Evolutionary conservation across 2,113 vertebrate genomes (phyloP).

Genomic region (Peromyscus leucopus): DNA sequence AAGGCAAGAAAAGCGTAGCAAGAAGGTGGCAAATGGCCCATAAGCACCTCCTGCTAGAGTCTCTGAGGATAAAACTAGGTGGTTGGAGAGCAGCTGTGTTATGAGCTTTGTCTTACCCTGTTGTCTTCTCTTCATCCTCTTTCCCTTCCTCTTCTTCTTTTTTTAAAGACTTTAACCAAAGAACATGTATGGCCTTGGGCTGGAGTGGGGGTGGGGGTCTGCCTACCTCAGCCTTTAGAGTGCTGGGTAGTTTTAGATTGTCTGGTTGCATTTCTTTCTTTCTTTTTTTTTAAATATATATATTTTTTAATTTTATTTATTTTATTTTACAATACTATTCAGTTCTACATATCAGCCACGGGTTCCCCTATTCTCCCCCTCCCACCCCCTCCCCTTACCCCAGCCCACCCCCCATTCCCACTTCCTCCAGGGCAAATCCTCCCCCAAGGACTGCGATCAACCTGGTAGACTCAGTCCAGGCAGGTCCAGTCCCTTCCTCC

Average conservation of each 20-base stretch:
- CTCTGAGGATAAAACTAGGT: background rate
- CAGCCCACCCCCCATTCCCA: too few relatives aligned
- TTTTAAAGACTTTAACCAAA: background rate
- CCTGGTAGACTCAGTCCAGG: too few relatives aligned
- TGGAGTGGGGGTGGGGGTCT: background rate
- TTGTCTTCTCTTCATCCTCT: background rate
- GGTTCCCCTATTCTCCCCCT: too few relatives aligned
- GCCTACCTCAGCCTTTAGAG: background rate
- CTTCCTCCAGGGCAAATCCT: too few relatives aligned
- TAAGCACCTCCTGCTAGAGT: background rate
- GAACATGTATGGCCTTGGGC: background rate
- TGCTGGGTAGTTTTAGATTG: background rate
- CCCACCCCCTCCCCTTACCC: too few relatives aligned
- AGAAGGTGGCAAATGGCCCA: background rate
- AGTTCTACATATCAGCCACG: too few relatives aligned
- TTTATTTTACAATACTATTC: too few relatives aligned
- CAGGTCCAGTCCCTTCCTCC: too few relatives aligned
- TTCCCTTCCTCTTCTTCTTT: background rate
- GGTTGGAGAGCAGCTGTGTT: background rate
- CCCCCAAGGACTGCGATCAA: too few relatives aligned
- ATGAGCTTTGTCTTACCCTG: background rate
- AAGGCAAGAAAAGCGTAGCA: background rate
- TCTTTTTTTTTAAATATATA: too few relatives aligned
- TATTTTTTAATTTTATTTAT: too few relatives aligned
- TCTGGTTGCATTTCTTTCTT: background rate